Conservation (phyloP, 2,113 vertebrate genomes). For the Pardalotus punctatus region DNA sequence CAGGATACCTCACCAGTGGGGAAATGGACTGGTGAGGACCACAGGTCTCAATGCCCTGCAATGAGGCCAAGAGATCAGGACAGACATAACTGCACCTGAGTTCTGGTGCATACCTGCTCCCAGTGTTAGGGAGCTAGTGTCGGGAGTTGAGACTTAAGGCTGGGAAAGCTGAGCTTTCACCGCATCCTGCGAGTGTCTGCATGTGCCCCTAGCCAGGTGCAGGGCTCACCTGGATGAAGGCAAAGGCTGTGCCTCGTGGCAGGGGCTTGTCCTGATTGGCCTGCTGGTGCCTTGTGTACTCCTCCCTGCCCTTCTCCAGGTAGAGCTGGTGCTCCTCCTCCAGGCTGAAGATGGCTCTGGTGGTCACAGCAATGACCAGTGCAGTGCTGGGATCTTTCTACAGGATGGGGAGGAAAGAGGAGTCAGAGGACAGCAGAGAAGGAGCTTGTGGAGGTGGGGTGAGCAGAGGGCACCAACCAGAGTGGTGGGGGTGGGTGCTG, state of each 20-base stretch:
- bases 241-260: constrained; percentile 57
- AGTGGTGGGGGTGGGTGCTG: neutral
- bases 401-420: neutral
- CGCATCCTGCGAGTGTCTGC: neutral
- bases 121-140: too few relatives aligned
- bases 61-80: neutral
- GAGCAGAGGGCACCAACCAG: neutral
- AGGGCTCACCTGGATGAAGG: constrained; percentile 68
- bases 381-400: constrained; percentile 73
- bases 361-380: constrained; percentile 75
- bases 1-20: neutral
- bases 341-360: constrained; percentile 70
- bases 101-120: neutral
- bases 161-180: neutral
- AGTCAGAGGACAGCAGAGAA: neutral
- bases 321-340: constrained; percentile 57
- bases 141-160: neutral
- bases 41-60: neutral
- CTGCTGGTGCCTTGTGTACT: constrained; percentile 32
- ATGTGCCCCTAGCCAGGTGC: neutral
- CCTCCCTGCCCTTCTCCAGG: constrained; percentile 57
- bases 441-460: neutral
- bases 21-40: neutral
- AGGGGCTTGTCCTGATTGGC: constrained; percentile 47
- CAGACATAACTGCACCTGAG: neutral